Base-by-base conservation (phyloP, 2,888 invertebrate genomes). In the Eupithecia pulchellata region DNA sequence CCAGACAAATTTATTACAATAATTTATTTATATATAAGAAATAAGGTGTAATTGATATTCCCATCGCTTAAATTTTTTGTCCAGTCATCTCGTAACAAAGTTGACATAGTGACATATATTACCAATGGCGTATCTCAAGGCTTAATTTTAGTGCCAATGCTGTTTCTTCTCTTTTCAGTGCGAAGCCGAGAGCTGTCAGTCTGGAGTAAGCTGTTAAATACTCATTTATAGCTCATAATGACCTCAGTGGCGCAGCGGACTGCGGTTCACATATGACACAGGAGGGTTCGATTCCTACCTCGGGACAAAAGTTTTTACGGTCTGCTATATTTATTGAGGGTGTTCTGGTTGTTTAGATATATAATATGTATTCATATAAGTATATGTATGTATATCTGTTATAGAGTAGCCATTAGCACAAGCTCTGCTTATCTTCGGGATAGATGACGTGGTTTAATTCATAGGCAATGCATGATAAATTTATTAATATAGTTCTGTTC, bases 191-290 rank as follows among this genome's bases (percentile, higher is more conserved):
- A 79, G 72, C 0, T 88, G 85, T 64, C 81, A 81, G 65, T 73
- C 85, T 8, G 82, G 88, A 66, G 88, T 88, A 77, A 77, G 84
- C 77, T 20, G 20, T 68, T 9, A 20, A 42, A 17, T 58, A 64
- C 4, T 30, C 8, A 14, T 57, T 29, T 47, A 32, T n/a, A n/a
- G n/a, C n/a, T 47, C 8, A 20, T 47, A 9, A 47, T 9, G 20
- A 20, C 9, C 20, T 20, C n/a, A 47, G 20, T 20, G 20, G 42
- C n/a, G 1, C 3, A 47, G 9, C 42, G n/a, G 42, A n/a, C 6
- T 6, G n/a, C 6, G n/a, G 0, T 20, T 3, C 2, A n/a, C n/a
- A 5, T n/a, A n/a, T 6, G n/a, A 39, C 2, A 3, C n/a, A 4
- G 2, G 9, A 20, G 20, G 20, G 42, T 20, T 2, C 20, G 20